These are phyloP conservation scores for Pygoscelis adeliae DNA, from an alignment of 2,113 vertebrate species.

Conservation along the genomic window DNA sequence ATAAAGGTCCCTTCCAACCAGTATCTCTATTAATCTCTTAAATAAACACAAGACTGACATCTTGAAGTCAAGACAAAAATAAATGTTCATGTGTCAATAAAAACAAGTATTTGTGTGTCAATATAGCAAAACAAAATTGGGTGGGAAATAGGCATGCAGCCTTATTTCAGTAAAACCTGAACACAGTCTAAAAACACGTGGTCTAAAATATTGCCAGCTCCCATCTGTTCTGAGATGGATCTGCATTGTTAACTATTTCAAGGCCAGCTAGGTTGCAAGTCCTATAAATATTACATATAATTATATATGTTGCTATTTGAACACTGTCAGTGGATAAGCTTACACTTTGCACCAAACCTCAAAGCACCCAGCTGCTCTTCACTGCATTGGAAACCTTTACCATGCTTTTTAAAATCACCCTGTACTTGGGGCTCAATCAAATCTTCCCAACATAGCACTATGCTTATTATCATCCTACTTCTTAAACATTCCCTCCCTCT, in stretches of 20 bases:
- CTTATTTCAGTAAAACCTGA: not conserved
- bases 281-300: not conserved
- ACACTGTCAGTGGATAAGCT: not conserved
- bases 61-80: not conserved
- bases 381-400: not conserved
- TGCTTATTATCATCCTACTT: not conserved
- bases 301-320: not conserved
- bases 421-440: not conserved
- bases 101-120: not conserved
- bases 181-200: not conserved
- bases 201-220: not conserved
- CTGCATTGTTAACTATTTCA: not conserved
- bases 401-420: not conserved
- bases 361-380: not conserved
- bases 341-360: not conserved
- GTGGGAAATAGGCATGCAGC: not conserved
- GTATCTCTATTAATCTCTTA: not conserved
- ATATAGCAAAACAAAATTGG: not conserved
- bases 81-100: not conserved
- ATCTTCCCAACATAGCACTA: not conserved
- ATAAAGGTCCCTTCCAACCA: not conserved
- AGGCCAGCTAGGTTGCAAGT: not conserved
- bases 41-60: not conserved
- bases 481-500: slow-evolving; percentile 1
- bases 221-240: not conserved